Evolutionary conservation across 1,140 invertebrate species (phyloP), one percentile per base, ranked within the genome.

Genomic region (Procambarus clarkii): DNA sequence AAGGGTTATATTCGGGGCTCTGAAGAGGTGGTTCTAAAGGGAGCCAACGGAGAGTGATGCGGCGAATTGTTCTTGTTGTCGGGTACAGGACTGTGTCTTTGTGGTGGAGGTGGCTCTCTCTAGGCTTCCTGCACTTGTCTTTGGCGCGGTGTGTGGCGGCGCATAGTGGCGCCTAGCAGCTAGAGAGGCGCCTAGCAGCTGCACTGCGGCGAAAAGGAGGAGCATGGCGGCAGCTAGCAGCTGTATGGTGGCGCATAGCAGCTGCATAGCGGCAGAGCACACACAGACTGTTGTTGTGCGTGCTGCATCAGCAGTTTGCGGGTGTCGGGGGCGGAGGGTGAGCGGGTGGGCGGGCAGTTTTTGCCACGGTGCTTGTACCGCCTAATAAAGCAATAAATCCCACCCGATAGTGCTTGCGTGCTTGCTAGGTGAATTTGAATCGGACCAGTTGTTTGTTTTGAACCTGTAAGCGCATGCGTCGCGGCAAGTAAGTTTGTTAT

Each of bases 361-460:
- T 81, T 88, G 78, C 78, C 60, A 34, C 60, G 60, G 78, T 88
- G 77, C 78, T 88, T 79, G 86, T 88, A 88, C 86, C 86, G 78
- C 78, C 86, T 88, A 88, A 88, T 88, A 88, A 88, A 88, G 86
- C 86, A 88, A 88, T 88, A 88, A 88, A 88, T 88, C 74, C 48
- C 78, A 48, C n/a, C 86, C 78, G 86, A 88, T 88, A 88, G 86
- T 88, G 86, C 78, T 81, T 88, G 86, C 86, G 79, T 88, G 64
- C 86, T 88, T 88, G 86, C 71, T 7, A 81, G 86, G 69, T 81
- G 78, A 88, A 88, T 81, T 88, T 88, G 77, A 44, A 88, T 77
- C 54, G 21, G 64, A 71, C 15, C 8, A 74, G 60, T 80, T 88
- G 79, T 81, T 88, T 88, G 78, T 80, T 88, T 88, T 77, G 64